Percentiles rank a stretch among this genome's conserved stretches.
Evolutionary conservation across 2,888 invertebrate genomes (phyloP).

Genomic region (Petrophora chlorosata): DNA sequence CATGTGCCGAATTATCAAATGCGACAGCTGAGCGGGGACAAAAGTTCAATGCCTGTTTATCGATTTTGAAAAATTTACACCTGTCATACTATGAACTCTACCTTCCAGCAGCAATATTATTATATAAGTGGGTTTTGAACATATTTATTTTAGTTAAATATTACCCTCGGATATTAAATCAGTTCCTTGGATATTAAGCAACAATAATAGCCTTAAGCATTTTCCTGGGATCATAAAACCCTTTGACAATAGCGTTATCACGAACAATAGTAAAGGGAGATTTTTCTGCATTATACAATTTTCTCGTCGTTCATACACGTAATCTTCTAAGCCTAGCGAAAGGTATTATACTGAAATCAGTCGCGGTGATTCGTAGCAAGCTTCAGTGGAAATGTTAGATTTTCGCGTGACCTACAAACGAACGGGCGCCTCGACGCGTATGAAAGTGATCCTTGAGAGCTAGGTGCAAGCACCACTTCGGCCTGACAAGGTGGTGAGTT

Average conservation of each 20-base stretch:
- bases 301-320: slow-evolving; percentile 46
- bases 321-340: slow-evolving; percentile 48
- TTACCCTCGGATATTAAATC: slow-evolving; percentile 5
- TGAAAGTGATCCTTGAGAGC: slow-evolving; percentile 58
- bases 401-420: slow-evolving; percentile 77
- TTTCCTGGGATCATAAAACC: slow-evolving; percentile 29
- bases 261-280: slow-evolving; percentile 34
- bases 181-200: slow-evolving; percentile 18
- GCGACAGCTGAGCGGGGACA: too few species aligned
- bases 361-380: slow-evolving; percentile 72
- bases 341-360: slow-evolving; percentile 71
- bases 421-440: slow-evolving; percentile 53
- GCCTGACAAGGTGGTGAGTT: slow-evolving; percentile 55
- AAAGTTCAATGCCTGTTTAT: too few species aligned
- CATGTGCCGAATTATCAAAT: too few species aligned
- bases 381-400: slow-evolving; percentile 70
- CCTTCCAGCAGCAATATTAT: not conserved
- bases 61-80: too few species aligned
- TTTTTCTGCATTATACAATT: slow-evolving; percentile 43
- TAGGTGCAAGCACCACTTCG: slow-evolving; percentile 56
- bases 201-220: slow-evolving; percentile 25
- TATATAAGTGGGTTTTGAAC: not conserved
- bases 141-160: slow-evolving; percentile 1
- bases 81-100: too few species aligned
- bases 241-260: slow-evolving; percentile 32